Conservation (phyloP, 1,140 invertebrate genomes). For the Bombus waltoni region DNA sequence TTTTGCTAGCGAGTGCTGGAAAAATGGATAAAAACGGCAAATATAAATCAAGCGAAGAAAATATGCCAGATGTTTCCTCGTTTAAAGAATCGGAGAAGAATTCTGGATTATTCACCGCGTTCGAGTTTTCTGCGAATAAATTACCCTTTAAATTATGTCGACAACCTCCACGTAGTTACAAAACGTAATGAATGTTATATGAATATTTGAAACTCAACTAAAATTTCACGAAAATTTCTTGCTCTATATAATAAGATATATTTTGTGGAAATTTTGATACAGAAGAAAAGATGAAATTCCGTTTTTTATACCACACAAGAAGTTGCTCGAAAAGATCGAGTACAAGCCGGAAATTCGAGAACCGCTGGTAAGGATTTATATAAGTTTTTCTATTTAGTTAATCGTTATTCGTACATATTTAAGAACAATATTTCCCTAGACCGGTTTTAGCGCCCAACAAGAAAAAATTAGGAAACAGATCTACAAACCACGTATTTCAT, state of each 20-base stretch:
- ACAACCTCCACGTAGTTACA: conserved; percentile 1
- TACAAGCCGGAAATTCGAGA: conserved; percentile 81
- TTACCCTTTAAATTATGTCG: conserved; percentile 5
- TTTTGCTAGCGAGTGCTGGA: background rate
- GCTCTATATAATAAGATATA: background rate
- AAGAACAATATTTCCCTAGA: conserved; percentile 44
- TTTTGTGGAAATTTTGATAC: background rate
- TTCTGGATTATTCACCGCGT: background rate
- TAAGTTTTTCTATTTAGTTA: conserved; percentile 12
- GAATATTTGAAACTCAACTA: no score
- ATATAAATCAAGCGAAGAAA: background rate
- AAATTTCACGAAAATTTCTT: no score
- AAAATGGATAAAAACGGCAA: conserved; percentile 1
- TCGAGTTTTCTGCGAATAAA: background rate
- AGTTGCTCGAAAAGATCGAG: conserved; percentile 84
- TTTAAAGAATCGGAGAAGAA: background rate
- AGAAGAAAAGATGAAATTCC: conserved; percentile 77
- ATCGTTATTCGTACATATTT: background rate
- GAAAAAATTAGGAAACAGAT: conserved; percentile 55
- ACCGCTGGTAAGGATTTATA: conserved; percentile 81
- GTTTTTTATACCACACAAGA: conserved; percentile 84
- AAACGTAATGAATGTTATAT: conserved; percentile 15
- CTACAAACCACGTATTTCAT: conserved; percentile 35
- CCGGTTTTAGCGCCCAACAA: conserved; percentile 65
- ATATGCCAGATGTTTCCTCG: background rate